Conservation (phyloP, 2,797 vertebrate species). For the Pagetopsis macropterus region DNA sequence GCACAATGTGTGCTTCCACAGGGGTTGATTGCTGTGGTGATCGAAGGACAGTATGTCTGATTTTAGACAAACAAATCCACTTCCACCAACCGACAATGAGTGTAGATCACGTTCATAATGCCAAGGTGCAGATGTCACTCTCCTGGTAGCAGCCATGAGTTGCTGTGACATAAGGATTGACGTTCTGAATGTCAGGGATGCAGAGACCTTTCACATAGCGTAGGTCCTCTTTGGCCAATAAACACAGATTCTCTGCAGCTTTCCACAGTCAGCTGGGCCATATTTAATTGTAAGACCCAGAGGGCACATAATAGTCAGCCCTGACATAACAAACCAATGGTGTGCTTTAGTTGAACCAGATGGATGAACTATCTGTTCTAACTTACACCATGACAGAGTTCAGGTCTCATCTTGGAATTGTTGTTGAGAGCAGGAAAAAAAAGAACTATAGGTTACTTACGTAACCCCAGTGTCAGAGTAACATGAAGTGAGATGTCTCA, state of each 20-base stretch:
- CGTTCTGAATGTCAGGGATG: conserved; percentile 54
- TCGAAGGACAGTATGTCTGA: conserved; percentile 6
- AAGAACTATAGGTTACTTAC: too few species aligned
- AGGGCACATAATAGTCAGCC: neutral
- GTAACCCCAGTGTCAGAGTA: too few species aligned
- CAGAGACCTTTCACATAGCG: conserved; percentile 35
- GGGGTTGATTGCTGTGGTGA: conserved; percentile 12
- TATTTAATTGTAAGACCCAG: neutral
- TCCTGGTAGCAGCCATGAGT: conserved; percentile 7
- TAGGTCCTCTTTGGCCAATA: conserved; percentile 16
- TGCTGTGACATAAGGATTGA: conserved; percentile 26
- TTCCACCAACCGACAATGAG: conserved; percentile 2
- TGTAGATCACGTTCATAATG: conserved; percentile 17
- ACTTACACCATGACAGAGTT: neutral
- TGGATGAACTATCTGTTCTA: neutral
- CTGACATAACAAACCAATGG: neutral
- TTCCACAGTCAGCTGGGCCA: neutral
- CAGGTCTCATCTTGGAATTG: neutral
- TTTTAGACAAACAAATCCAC: conserved; percentile 4
- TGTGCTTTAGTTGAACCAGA: neutral
- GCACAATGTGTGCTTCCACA: conserved; percentile 9
- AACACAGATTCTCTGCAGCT: conserved; percentile 16
- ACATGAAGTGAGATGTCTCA: too few species aligned
- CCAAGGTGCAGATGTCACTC: conserved; percentile 30
- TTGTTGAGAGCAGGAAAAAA: neutral